Conservation (phyloP, 2,888 invertebrate species). For the Taphrorychus bicolor region DNA sequence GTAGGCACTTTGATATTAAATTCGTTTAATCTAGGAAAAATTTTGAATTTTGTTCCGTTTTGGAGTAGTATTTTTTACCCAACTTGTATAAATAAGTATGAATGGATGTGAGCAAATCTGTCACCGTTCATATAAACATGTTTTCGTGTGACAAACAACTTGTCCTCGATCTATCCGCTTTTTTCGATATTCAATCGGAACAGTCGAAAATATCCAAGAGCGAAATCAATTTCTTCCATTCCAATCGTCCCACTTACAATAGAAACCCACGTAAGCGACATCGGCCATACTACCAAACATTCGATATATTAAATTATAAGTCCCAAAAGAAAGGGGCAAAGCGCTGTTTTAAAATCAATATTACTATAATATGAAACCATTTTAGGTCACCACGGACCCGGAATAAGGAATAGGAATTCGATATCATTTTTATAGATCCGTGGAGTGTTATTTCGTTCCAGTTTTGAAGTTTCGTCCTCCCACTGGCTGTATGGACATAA, state of each 20-base stretch:
- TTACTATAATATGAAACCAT: constrained; percentile 42
- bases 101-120: too few species aligned
- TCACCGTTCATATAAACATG: too few species aligned
- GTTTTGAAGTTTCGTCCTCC: constrained; percentile 25
- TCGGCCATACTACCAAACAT: constrained; percentile 16
- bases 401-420: constrained; percentile 42
- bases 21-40: background rate
- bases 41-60: too few species aligned
- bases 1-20: background rate
- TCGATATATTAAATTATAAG: constrained; percentile 37
- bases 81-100: too few species aligned
- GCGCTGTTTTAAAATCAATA: constrained; percentile 42
- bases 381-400: constrained; percentile 39
- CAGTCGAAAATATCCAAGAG: background rate
- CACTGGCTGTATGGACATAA: background rate
- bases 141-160: background rate
- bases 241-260: background rate
- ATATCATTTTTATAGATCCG: constrained; percentile 42
- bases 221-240: constrained; percentile 1
- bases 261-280: background rate
- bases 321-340: constrained; percentile 33
- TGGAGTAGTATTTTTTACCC: too few species aligned
- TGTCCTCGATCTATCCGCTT: background rate
- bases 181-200: background rate
- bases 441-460: constrained; percentile 36